Base-by-base conservation (phyloP, 1,140 invertebrate genomes). In the Andricus grossulariae region DNA sequence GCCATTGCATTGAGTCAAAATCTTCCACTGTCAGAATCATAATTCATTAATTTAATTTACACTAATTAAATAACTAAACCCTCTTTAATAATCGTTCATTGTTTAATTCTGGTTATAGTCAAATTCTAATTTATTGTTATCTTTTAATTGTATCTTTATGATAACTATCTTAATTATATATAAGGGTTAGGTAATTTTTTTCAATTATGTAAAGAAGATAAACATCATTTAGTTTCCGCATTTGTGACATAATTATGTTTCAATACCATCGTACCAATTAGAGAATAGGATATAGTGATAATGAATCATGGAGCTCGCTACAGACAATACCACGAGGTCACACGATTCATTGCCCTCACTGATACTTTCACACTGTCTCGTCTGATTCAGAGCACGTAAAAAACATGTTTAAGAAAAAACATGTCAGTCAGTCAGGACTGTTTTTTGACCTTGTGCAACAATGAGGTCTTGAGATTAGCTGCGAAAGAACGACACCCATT, bases 301-400 rank as follows among this genome's bases (percentile, higher is more conserved):
- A 66, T 66, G 57, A 66, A 32, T 15, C 11, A 39, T 66, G 21
- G 13, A 66, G 32, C 15, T 66, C 13, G 60, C 50, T 54, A 79
- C 73, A 73, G 79, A 80, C 79, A 80, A 80, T 80, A 75, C 76
- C 75, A 77, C 39, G 75, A 72, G 79, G 77, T 74, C 73, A 79
- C 71, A 80, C 79, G 72, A 66, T 66, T 81, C 81, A 81, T 83
- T 85, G 83, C 52, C 21, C 73, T 75, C 25, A 19, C 75, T 51
- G 76, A 82, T 86, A 85, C 85, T 86, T 86, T 85, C 85, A 85
- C 85, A 82, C 70, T 72, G 79, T 83, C 82, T 82, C 75, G 79
- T 55, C 54, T 32, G 57, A 66, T 66, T 66, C 60, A 32, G 6
- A 66, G 15, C 60, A 66, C 60, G 60, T 66, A 66, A 66, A 39